phyloP scores from a whole-genome alignment of 1,140 invertebrate species.

The Neodiprion virginianus region DNA sequence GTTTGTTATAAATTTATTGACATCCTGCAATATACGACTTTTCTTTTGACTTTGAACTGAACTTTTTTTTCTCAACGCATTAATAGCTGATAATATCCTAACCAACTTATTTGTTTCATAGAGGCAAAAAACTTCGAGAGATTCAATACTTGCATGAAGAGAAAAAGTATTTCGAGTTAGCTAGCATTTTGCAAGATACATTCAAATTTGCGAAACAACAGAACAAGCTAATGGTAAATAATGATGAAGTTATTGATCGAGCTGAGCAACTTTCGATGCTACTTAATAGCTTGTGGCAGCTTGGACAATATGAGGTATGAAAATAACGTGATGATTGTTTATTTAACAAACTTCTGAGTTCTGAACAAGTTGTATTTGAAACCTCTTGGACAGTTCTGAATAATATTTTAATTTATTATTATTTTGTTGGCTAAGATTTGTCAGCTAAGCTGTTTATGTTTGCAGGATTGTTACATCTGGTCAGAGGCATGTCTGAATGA shows the following conservation, averaged over 20 bases:
- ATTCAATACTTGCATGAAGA: constrained; percentile 68
- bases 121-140: constrained; percentile 63
- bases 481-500: constrained; percentile 75
- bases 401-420: too few species aligned
- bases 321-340: constrained; percentile 7
- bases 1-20: constrained; percentile 8
- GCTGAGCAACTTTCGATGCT: constrained; percentile 69
- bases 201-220: constrained; percentile 62
- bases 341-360: constrained; percentile 15
- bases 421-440: too few species aligned
- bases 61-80: constrained; percentile 17
- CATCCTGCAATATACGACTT: neutral
- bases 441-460: constrained; percentile 28
- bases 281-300: constrained; percentile 74
- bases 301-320: constrained; percentile 57
- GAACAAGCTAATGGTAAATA: constrained; percentile 40
- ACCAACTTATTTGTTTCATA: constrained; percentile 33
- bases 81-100: neutral
- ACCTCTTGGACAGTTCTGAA: too few species aligned
- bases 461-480: constrained; percentile 77
- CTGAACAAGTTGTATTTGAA: too few species aligned
- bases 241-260: constrained; percentile 58
- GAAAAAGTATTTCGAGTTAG: constrained; percentile 70
- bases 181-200: constrained; percentile 70
- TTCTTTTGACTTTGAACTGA: neutral